phyloP scores from a whole-genome alignment of 2,888 invertebrate species.

The Oasisia sp. region DNA sequence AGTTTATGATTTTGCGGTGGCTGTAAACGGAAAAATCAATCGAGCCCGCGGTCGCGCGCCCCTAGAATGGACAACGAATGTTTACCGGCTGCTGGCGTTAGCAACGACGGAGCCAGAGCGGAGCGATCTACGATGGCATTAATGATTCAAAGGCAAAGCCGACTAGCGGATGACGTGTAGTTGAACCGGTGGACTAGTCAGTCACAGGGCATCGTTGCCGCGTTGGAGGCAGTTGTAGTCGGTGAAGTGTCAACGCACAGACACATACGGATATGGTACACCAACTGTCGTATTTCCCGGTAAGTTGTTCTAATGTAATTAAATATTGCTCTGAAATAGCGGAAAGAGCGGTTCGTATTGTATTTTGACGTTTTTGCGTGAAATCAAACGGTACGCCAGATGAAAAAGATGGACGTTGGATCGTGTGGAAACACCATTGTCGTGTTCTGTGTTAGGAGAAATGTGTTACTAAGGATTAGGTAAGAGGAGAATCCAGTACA shows the following conservation, averaged over 20 bases:
- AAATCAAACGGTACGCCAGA: background rate
- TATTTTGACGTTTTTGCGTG: background rate
- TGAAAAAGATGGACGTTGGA: background rate
- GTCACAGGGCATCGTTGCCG: background rate
- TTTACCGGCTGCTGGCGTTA: conserved; percentile 10
- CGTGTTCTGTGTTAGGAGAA: background rate
- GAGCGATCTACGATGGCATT: background rate
- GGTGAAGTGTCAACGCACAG: background rate
- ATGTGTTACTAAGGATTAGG: background rate
- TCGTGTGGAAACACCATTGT: background rate
- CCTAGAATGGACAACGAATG: background rate
- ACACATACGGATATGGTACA: background rate
- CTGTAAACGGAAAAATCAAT: background rate
- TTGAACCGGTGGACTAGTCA: background rate
- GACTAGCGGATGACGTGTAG: background rate
- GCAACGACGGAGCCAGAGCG: background rate
- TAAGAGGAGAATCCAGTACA: background rate
- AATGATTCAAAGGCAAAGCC: conserved; percentile 3
- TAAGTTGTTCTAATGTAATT: background rate
- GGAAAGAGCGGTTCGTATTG: background rate
- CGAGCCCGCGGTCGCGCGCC: background rate
- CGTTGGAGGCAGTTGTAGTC: background rate
- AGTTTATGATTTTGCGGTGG: conserved; percentile 6
- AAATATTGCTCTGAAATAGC: background rate
- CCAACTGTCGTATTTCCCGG: background rate